phyloP scores from a whole-genome alignment of 2,113 vertebrate species.

The Hippocampus zosterae region DNA sequence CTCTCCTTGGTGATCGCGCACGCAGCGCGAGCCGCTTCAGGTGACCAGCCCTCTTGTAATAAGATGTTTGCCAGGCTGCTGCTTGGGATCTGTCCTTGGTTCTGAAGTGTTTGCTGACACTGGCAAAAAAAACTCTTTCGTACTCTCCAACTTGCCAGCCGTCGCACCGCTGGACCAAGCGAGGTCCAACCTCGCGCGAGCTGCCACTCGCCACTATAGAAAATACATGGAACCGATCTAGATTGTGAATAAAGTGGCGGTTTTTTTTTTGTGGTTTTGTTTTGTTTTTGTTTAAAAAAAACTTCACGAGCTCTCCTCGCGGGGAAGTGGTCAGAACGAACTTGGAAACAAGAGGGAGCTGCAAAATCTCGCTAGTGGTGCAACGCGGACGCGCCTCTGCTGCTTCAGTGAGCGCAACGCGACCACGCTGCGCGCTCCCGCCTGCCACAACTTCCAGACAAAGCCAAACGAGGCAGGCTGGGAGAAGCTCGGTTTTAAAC shows the following conservation, averaged over 20 bases:
- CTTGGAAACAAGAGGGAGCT: slow-evolving; percentile 25
- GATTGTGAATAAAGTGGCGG: neutral
- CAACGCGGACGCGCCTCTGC: slow-evolving; percentile 22
- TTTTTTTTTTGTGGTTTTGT: too few species aligned
- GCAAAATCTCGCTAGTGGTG: slow-evolving; percentile 16
- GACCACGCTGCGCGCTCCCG: slow-evolving; percentile 23
- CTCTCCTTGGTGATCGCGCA: slow-evolving; percentile 18
- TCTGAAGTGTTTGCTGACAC: slow-evolving; percentile 52
- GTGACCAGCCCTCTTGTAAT: slow-evolving; percentile 10
- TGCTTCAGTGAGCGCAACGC: slow-evolving; percentile 24
- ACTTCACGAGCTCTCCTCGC: neutral
- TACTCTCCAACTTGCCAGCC: slow-evolving; percentile 37
- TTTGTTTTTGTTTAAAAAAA: neutral
- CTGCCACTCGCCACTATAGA: neutral
- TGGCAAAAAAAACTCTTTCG: slow-evolving; percentile 37
- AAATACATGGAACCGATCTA: neutral
- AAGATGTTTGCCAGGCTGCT: slow-evolving; percentile 28
- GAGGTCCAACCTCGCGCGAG: neutral
- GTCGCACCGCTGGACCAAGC: neutral
- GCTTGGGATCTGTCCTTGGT: slow-evolving; percentile 71
- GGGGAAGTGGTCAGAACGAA: slow-evolving; percentile 33
- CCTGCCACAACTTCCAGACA: slow-evolving; percentile 18
- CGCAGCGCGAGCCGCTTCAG: slow-evolving; percentile 26
- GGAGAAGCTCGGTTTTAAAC: neutral
- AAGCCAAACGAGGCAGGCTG: slow-evolving; percentile 2